Percentiles rank a stretch among this genome's conserved stretches.
phyloP scores from a whole-genome alignment of 2,797 vertebrate genomes.

The Furcifer pardalis region DNA sequence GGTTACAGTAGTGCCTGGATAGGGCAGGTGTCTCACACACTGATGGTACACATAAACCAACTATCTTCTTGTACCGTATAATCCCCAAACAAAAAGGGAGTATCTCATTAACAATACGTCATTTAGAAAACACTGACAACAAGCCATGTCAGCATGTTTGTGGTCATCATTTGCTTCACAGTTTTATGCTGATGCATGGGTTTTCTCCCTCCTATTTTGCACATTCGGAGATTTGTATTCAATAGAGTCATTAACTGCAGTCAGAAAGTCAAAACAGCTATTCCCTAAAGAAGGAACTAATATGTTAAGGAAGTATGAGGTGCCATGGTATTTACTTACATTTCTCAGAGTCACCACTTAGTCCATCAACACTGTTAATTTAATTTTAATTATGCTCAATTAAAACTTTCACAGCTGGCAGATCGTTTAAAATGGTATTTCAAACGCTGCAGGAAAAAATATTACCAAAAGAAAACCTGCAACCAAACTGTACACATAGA shows the following conservation, averaged over 20 bases:
- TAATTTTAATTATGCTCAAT: conserved; percentile 36
- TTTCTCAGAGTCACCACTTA: conserved; percentile 17
- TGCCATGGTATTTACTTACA: background rate
- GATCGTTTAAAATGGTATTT: conserved; percentile 6
- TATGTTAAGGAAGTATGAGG: background rate
- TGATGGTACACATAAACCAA: conserved; percentile 11
- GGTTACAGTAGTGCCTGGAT: no score
- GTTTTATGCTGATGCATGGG: conserved; percentile 12
- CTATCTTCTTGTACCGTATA: background rate
- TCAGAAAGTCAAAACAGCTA: background rate
- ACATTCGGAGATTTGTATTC: conserved; percentile 4
- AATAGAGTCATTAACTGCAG: conserved; percentile 30
- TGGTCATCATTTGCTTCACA: conserved; percentile 6
- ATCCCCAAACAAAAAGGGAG: background rate
- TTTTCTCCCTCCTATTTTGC: conserved; percentile 33
- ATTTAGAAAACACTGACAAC: conserved; percentile 14
- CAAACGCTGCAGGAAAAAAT: background rate
- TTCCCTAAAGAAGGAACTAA: conserved; percentile 6
- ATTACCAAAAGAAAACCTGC: background rate
- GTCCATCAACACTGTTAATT: background rate
- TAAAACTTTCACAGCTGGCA: conserved; percentile 24
- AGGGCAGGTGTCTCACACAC: background rate
- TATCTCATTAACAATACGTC: background rate
- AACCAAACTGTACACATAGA: background rate
- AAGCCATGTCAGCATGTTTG: background rate